Conservation (phyloP, 2,113 vertebrate genomes). For the Hemichromis elongatus region DNA sequence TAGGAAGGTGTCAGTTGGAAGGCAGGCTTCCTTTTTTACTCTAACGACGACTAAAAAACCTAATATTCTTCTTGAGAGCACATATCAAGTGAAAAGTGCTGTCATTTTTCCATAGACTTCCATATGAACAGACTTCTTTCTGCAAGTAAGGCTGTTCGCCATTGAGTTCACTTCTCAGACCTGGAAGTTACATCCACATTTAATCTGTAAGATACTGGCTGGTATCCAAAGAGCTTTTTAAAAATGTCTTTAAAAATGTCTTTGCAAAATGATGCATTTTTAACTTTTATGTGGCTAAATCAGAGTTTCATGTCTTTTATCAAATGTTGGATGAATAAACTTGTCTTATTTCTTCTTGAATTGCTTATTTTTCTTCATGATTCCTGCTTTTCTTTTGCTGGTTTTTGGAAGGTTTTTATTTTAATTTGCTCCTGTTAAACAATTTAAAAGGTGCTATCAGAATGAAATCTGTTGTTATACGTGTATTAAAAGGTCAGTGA, state of each 20-base stretch:
- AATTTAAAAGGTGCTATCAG: not conserved
- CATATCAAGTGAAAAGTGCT: not conserved
- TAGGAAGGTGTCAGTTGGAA: not conserved
- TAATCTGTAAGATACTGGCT: not conserved
- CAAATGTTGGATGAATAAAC: not conserved
- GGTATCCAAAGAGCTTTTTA: not conserved
- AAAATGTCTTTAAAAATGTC: rapidly evolving
- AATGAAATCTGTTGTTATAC: not conserved
- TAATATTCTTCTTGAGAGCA: not conserved
- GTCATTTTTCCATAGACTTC: not conserved
- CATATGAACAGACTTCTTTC: not conserved
- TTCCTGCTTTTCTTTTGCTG: not conserved
- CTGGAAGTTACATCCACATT: not conserved
- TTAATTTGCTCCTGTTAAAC: not conserved
- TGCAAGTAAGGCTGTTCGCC: not conserved
- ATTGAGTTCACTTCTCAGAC: not conserved
- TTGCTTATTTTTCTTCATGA: not conserved
- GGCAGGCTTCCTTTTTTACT: not conserved
- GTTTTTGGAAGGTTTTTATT: not conserved
- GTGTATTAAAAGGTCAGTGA: not conserved
- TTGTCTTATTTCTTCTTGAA: not conserved
- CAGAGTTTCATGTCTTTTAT: not conserved
- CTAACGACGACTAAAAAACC: not conserved
- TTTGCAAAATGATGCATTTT: not conserved
- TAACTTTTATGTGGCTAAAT: not conserved